Evolutionary conservation across 53 echinoderm and acorn worm genomes (phyloP).

Genomic region (Paracentrotus lividus): DNA sequence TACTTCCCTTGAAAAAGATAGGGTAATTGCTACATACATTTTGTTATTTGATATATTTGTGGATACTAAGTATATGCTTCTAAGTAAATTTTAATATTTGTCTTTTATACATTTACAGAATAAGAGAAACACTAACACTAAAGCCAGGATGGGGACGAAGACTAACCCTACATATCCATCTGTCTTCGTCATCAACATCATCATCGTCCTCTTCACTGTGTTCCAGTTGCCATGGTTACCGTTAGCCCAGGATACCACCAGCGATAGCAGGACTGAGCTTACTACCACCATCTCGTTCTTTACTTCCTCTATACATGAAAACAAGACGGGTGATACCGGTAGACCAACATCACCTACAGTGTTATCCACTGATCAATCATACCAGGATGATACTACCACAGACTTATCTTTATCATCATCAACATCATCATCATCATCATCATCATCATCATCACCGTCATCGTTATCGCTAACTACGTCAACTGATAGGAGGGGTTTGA

Average conservation of each 20-base stretch:
- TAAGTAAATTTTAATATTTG: background rate
- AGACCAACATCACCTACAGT: background rate
- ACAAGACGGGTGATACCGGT: background rate
- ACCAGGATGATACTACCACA: background rate
- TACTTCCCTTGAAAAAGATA: background rate
- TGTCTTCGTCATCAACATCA: slow-evolving; percentile 9
- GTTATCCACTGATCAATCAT: background rate
- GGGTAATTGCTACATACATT: too few relatives aligned
- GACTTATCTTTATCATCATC: background rate
- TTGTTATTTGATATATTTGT: too few relatives aligned
- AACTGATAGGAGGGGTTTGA: background rate
- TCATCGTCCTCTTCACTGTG: background rate
- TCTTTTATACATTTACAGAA: background rate
- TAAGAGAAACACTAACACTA: background rate
- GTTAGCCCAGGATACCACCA: background rate
- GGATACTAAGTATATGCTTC: background rate
- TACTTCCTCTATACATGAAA: background rate
- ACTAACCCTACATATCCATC: slow-evolving; percentile 9
- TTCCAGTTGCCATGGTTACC: background rate
- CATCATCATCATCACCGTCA: background rate
- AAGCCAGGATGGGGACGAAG: slow-evolving; percentile 25
- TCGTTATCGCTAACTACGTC: background rate
- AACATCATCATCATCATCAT: background rate
- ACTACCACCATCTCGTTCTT: slow-evolving; percentile 21
- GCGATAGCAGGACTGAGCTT: background rate